These are phyloP conservation scores for Helicorthomorpha holstii DNA, from an alignment of 1,140 invertebrate genomes.

Conservation along the genomic window DNA sequence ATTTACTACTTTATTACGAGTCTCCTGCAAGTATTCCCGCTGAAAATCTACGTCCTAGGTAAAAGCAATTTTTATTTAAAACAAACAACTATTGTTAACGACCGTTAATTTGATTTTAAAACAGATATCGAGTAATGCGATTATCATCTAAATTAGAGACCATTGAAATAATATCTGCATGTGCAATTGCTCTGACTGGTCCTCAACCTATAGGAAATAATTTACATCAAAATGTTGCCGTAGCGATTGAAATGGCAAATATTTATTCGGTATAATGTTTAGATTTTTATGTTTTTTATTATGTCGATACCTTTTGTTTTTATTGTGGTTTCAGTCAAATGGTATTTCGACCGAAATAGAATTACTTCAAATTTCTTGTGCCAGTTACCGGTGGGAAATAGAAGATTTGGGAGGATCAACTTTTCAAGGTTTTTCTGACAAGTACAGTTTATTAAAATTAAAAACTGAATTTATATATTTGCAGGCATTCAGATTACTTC, in stretches of 20 bases:
- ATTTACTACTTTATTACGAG: conserved; percentile 57
- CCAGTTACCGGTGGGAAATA: not conserved
- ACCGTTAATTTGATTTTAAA: not conserved
- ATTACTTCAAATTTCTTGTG: not conserved
- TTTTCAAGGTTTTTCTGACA: not conserved
- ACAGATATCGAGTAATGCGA: not conserved
- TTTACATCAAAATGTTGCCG: not conserved
- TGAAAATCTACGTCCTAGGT: not conserved
- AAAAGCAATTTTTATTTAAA: conserved; percentile 10
- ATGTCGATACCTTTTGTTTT: not conserved
- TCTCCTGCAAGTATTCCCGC: conserved; percentile 24
- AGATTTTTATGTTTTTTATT: not conserved
- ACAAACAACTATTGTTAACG: not conserved
- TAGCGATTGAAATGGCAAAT: not conserved
- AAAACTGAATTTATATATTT: conserved; percentile 4
- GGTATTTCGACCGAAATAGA: not conserved
- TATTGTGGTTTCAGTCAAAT: not conserved
- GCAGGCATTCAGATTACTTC: conserved; percentile 19
- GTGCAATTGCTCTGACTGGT: not conserved
- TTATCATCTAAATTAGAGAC: not conserved
- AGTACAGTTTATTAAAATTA: not conserved
- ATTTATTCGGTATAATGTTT: not conserved
- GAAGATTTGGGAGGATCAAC: conserved; percentile 11
- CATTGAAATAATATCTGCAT: not conserved
- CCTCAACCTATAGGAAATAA: not conserved